These are phyloP conservation scores for Mesoclemmys tuberculata DNA, from an alignment of 2,113 vertebrate genomes.

Conservation along the genomic window DNA sequence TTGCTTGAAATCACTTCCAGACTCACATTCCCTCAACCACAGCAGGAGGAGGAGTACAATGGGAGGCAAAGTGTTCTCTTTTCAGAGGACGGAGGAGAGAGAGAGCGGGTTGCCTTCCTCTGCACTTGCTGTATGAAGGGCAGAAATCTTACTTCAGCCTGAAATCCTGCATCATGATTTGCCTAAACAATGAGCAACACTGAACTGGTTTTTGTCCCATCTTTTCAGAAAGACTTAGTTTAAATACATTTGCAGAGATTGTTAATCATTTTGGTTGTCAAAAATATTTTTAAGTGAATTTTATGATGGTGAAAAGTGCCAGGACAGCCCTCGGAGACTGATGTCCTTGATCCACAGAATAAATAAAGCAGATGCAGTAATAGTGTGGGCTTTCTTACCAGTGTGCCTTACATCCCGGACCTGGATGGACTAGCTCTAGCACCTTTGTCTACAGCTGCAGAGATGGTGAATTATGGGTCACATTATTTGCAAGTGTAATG, in stretches of 20 bases:
- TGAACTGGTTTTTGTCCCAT: rapidly evolving
- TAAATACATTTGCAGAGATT: background rate
- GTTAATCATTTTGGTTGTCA: background rate
- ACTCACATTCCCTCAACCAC: conserved; percentile 17
- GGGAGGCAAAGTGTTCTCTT: conserved; percentile 1
- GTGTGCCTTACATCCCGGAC: background rate
- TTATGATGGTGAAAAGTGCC: background rate
- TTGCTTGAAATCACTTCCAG: conserved; percentile 51
- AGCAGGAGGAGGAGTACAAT: conserved; percentile 21
- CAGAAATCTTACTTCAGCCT: background rate
- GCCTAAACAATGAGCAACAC: background rate
- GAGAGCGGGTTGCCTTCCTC: background rate
- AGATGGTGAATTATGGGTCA: background rate
- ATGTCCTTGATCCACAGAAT: background rate
- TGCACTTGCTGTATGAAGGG: background rate
- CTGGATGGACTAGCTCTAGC: background rate
- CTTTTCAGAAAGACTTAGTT: background rate
- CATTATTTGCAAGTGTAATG: background rate
- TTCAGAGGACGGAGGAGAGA: background rate
- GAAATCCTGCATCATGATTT: background rate
- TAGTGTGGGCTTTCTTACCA: background rate
- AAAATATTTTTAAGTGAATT: rapidly evolving
- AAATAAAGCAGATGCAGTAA: background rate
- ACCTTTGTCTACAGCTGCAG: background rate
- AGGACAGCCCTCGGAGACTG: background rate